Percentiles rank a stretch among this genome's conserved stretches.
Conservation (phyloP, 2,888 invertebrate genomes). For the Lepidocyrtinus sp. region DNA sequence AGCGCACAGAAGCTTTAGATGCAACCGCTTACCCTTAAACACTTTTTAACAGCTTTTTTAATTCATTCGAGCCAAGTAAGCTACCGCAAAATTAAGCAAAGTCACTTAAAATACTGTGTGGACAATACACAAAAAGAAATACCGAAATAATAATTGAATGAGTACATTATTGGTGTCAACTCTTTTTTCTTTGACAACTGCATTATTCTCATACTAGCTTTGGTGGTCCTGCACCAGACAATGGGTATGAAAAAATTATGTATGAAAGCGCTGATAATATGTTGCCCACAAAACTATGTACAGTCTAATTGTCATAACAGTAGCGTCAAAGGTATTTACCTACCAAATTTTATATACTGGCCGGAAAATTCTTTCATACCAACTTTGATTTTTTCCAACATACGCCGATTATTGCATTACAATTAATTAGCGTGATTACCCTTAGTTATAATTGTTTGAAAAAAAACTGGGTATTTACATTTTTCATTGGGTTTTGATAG, state of each 20-base stretch:
- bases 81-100: neutral
- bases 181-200: neutral
- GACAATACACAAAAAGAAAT: neutral
- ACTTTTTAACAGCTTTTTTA: neutral
- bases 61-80: neutral
- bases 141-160: neutral
- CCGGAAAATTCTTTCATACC: neutral
- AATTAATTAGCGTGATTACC: too few species aligned
- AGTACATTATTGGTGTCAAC: constrained; percentile 11
- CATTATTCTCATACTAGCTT: too few species aligned
- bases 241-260: neutral
- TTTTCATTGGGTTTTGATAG: neutral
- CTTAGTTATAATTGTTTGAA: too few species aligned
- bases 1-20: neutral
- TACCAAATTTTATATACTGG: too few species aligned
- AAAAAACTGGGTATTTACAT: neutral
- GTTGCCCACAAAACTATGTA: too few species aligned
- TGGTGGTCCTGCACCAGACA: neutral
- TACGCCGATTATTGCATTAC: too few species aligned
- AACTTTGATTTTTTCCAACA: neutral
- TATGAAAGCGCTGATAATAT: neutral
- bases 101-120: neutral
- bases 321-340: too few species aligned
- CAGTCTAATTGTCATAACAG: too few species aligned
- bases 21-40: neutral